Evolutionary conservation across 2,797 vertebrate species (phyloP).

Genomic region (Spheniscus humboldti): DNA sequence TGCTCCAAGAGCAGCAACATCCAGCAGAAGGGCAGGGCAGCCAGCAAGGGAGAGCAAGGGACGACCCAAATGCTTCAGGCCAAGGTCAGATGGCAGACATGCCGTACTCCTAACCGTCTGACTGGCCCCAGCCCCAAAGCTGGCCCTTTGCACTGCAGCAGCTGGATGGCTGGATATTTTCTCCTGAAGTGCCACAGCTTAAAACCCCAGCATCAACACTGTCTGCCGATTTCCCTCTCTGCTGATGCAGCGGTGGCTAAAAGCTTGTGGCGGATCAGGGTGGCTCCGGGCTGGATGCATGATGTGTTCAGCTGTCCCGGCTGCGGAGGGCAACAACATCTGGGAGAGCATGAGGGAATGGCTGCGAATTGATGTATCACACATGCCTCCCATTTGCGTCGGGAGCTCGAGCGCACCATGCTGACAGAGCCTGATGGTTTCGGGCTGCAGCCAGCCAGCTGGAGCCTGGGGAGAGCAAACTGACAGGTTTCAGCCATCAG

Average conservation of each 20-base stretch:
- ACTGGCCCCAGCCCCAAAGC: background rate
- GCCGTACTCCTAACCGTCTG: rapidly evolving
- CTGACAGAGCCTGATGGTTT: background rate
- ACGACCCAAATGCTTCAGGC: background rate
- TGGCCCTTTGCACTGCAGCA: background rate
- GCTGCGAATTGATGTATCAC: slow-evolving; percentile 8
- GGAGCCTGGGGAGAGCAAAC: background rate
- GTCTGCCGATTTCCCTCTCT: background rate
- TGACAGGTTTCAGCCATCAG: slow-evolving; percentile 40
- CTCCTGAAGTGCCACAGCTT: background rate
- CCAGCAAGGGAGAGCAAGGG: background rate
- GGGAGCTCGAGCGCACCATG: background rate
- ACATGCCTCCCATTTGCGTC: background rate
- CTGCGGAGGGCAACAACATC: slow-evolving; percentile 26
- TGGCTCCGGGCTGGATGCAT: background rate
- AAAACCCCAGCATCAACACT: background rate
- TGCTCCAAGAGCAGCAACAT: background rate
- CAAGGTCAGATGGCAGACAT: background rate
- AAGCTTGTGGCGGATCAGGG: rapidly evolving
- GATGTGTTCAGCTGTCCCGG: background rate
- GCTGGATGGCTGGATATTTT: background rate
- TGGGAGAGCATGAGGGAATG: slow-evolving; percentile 34
- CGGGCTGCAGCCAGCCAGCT: slow-evolving; percentile 14
- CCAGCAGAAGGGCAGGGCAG: background rate
- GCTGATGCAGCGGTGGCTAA: background rate